A percentile compares a stretch with the other conserved stretches of the same genome.
phyloP scores from a whole-genome alignment of 2,113 vertebrate genomes.

The Saimiri boliviensis region DNA sequence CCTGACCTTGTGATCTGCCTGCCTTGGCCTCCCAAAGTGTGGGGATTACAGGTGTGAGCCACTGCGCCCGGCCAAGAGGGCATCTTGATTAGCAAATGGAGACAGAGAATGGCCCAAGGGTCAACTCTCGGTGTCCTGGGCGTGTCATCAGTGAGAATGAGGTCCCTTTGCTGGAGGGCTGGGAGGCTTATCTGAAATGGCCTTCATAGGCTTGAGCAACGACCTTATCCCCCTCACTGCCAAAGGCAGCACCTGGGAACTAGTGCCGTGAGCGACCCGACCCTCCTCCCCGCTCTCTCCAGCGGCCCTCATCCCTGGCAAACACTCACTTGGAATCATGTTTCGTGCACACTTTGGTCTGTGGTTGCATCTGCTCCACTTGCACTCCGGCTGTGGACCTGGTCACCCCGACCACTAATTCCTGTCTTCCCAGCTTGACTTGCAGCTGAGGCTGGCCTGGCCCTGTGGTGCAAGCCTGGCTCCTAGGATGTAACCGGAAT shows the following conservation, averaged over 20 bases:
- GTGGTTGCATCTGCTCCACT: fast-evolving
- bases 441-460: neutral
- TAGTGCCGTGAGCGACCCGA: fast-evolving
- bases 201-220: neutral
- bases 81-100: neutral
- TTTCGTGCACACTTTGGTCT: neutral
- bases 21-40: too few species aligned
- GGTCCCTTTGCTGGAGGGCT: neutral
- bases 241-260: fast-evolving
- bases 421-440: neutral
- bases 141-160: fast-evolving
- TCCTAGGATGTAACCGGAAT: neutral
- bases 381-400: neutral
- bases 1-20: too few species aligned
- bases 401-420: neutral
- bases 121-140: neutral
- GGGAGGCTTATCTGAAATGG: neutral
- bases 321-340: fast-evolving
- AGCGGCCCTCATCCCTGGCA: neutral
- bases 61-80: too few species aligned
- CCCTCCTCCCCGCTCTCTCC: neutral
- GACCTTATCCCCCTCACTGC: fast-evolving
- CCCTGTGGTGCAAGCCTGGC: too few species aligned
- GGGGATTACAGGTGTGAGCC: too few species aligned
- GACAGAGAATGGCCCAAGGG: too few species aligned